A percentile compares a stretch with the other conserved stretches of the same genome.
These are phyloP conservation scores for Oedothorax gibbosus DNA, from an alignment of 1,140 invertebrate species.

Conservation along the genomic window DNA sequence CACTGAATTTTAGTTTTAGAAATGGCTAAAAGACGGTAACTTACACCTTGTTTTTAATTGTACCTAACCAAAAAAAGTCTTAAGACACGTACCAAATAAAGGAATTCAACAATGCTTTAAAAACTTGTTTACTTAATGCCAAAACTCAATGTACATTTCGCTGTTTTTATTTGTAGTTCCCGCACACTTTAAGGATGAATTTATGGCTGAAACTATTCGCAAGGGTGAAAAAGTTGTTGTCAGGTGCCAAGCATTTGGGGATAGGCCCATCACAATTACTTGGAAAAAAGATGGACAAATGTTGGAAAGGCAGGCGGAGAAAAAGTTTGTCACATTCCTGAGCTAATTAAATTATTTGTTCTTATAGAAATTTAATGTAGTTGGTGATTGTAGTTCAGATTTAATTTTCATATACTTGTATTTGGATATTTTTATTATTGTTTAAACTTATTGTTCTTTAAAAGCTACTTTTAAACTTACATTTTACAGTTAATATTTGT, in stretches of 20 bases:
- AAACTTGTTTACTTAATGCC: not conserved
- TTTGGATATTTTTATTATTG: too few species aligned
- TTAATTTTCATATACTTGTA: too few species aligned
- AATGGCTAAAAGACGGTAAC: too few species aligned
- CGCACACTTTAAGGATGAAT: slow-evolving; percentile 64
- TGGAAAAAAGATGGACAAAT: slow-evolving; percentile 66
- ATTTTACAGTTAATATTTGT: too few species aligned
- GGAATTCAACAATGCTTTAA: not conserved
- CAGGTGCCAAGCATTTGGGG: slow-evolving; percentile 69
- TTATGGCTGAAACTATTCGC: slow-evolving; percentile 61
- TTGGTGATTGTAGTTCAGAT: too few species aligned
- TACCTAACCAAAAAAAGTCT: too few species aligned
- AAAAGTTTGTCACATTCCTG: slow-evolving; percentile 27
- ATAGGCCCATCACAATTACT: slow-evolving; percentile 68
- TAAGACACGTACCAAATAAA: too few species aligned
- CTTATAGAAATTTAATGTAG: not conserved
- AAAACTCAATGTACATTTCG: not conserved
- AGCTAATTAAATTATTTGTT: not conserved
- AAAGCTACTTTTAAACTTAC: too few species aligned
- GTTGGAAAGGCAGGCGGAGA: slow-evolving; percentile 57
- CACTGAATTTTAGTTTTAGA: too few species aligned
- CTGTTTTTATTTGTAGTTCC: slow-evolving; percentile 60
- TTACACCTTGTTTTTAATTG: too few species aligned
- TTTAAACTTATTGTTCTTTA: too few species aligned
- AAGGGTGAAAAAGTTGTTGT: slow-evolving; percentile 67